These are phyloP conservation scores for Poecilia picta DNA, from an alignment of 2,797 vertebrate species.

Conservation along the genomic window DNA sequence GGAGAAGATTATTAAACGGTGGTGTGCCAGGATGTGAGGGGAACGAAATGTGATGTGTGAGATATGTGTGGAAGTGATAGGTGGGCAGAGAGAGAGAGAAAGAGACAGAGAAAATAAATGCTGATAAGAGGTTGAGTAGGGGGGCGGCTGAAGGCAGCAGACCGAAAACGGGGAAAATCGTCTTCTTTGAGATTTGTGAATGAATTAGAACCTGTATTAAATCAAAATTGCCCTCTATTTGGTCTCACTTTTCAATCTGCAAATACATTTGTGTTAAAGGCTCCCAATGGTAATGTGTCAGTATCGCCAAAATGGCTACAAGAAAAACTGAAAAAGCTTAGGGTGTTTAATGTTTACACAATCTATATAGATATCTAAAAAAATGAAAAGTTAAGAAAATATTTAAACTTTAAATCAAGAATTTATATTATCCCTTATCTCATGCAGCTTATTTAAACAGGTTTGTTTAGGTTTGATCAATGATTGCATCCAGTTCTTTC, in stretches of 20 bases:
- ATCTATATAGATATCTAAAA: background rate
- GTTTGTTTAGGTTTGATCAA: background rate
- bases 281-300: background rate
- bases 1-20: slow-evolving; percentile 53
- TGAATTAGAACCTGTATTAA: slow-evolving; percentile 22
- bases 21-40: slow-evolving; percentile 32
- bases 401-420: background rate
- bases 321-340: background rate
- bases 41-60: slow-evolving; percentile 44
- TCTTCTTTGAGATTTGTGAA: slow-evolving; percentile 18
- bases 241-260: background rate
- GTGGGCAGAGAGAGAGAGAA: slow-evolving; percentile 23
- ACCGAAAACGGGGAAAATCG: slow-evolving; percentile 26
- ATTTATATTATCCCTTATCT: background rate
- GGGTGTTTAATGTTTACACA: background rate
- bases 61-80: slow-evolving; percentile 34
- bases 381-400: background rate
- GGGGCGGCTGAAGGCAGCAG: slow-evolving; percentile 17
- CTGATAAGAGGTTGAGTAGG: slow-evolving; percentile 24
- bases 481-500: background rate
- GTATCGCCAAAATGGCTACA: background rate
- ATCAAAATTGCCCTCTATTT: slow-evolving; percentile 24
- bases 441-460: background rate
- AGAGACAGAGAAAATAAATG: background rate
- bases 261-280: background rate